Conservation (phyloP, 2,888 invertebrate genomes). For the Thymelicus lineola region DNA sequence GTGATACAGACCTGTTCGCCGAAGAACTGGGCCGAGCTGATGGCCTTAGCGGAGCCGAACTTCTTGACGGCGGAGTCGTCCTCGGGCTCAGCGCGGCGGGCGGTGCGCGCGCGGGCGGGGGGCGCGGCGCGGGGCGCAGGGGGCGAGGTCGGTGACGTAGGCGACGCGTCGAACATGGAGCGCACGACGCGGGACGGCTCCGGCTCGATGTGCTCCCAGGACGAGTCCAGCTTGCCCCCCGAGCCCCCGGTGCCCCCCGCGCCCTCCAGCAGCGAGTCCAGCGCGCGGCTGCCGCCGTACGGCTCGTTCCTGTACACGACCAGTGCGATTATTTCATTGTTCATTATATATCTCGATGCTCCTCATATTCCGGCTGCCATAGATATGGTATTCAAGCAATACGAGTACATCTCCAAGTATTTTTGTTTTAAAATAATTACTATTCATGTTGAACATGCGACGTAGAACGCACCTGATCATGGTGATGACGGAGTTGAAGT, state of each 20-base stretch:
- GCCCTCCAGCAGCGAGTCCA: constrained; percentile 42
- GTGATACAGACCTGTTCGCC: constrained; percentile 85
- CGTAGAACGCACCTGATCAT: constrained; percentile 81
- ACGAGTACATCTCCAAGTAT: too few species aligned
- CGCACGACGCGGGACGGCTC: constrained; percentile 65
- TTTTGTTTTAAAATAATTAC: too few species aligned
- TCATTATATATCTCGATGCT: too few species aligned
- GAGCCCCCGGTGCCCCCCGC: constrained; percentile 35
- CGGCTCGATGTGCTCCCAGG: constrained; percentile 68
- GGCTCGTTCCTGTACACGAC: constrained; percentile 66
- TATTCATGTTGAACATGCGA: too few species aligned
- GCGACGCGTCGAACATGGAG: constrained; percentile 62
- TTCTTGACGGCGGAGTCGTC: constrained; percentile 96
- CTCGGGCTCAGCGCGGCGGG: constrained; percentile 51
- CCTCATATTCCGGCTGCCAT: too few species aligned
- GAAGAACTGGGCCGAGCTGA: constrained; percentile 99
- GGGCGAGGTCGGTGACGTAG: constrained; percentile 34
- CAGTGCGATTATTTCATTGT: too few species aligned
- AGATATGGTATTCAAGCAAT: too few species aligned
- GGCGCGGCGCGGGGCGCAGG: constrained; percentile 39
- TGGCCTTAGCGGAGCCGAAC: constrained; percentile 98
- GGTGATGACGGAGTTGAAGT: constrained; percentile 83
- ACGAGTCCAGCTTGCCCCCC: constrained; percentile 38
- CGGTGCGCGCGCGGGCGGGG: constrained; percentile 27
- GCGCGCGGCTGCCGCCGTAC: constrained; percentile 52